phyloP scores from a whole-genome alignment of 1,140 invertebrate species.

The Agrypnia vestita region DNA sequence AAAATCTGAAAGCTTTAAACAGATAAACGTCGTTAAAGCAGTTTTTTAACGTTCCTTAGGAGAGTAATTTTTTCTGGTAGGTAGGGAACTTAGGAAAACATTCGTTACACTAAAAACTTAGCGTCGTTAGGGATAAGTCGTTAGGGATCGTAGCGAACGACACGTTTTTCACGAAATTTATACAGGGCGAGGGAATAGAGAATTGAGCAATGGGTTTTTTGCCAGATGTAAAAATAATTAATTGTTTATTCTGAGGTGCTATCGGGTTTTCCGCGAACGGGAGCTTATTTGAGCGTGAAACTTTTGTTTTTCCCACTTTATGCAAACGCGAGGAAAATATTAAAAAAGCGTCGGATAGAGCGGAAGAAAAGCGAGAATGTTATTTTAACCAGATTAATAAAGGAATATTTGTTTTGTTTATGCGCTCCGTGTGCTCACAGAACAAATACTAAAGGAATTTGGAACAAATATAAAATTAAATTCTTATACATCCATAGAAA shows the following conservation, averaged over 20 bases:
- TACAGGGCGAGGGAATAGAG: conserved; percentile 15
- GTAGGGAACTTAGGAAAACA: conserved; percentile 11
- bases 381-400: conserved; percentile 18
- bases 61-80: too few relatives aligned
- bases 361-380: neutral
- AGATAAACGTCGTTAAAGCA: too few relatives aligned
- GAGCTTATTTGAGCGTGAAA: conserved; percentile 14
- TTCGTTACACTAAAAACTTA: conserved; percentile 39
- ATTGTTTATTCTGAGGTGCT: conserved; percentile 42
- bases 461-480: neutral
- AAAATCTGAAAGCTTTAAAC: too few relatives aligned
- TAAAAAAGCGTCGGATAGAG: neutral
- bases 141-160: conserved; percentile 42
- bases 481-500: neutral
- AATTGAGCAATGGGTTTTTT: neutral
- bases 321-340: conserved; percentile 16
- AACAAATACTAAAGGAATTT: too few relatives aligned
- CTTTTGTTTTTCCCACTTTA: conserved; percentile 26
- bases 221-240: conserved; percentile 41
- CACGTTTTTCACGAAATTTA: conserved; percentile 52
- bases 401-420: neutral
- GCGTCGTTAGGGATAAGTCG: conserved; percentile 45
- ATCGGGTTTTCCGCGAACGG: conserved; percentile 1
- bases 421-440: too few relatives aligned
- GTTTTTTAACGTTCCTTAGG: too few relatives aligned